A percentile compares a stretch with the other conserved stretches of the same genome.
phyloP scores from a whole-genome alignment of 2,888 invertebrate species.

The Eurytoma californica region DNA sequence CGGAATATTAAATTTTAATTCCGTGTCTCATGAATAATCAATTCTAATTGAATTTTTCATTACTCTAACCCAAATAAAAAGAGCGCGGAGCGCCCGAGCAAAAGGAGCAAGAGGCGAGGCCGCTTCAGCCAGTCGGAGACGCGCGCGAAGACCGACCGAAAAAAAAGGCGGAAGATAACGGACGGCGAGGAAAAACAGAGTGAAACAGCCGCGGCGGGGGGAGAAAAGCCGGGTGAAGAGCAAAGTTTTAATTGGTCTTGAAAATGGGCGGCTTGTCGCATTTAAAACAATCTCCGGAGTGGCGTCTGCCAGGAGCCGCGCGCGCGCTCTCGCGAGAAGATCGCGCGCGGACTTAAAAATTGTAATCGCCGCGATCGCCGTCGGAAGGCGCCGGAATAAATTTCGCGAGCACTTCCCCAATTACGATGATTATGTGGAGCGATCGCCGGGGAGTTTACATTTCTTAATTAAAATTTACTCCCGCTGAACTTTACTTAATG shows the following conservation, averaged over 20 bases:
- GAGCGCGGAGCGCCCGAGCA: too few relatives aligned
- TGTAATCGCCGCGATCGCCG: conserved; percentile 39
- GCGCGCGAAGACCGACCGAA: conserved; percentile 5
- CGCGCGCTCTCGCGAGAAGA: conserved; percentile 8
- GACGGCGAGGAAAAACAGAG: conserved; percentile 41
- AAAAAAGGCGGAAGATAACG: conserved; percentile 33
- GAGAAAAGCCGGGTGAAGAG: conserved; percentile 56
- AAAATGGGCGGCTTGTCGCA: conserved; percentile 68
- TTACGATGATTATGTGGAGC: conserved; percentile 28
- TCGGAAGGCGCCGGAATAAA: conserved; percentile 33
- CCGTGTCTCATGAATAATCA: too few relatives aligned
- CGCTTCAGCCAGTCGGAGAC: neutral
- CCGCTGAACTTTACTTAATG: neutral
- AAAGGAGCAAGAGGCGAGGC: too few relatives aligned
- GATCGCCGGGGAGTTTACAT: conserved; percentile 25
- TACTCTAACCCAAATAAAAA: too few relatives aligned
- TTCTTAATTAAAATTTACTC: conserved; percentile 47
- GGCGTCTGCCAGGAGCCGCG: conserved; percentile 54
- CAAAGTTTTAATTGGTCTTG: conserved; percentile 71
- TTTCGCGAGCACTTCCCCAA: conserved; percentile 13
- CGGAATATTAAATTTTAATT: too few relatives aligned
- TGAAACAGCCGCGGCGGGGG: conserved; percentile 41
- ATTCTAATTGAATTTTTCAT: too few relatives aligned
- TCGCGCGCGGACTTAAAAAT: conserved; percentile 47
- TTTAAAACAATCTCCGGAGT: conserved; percentile 68